These are phyloP conservation scores for Peromyscus maniculatus DNA, from an alignment of 2,113 vertebrate genomes.

Conservation along the genomic window DNA sequence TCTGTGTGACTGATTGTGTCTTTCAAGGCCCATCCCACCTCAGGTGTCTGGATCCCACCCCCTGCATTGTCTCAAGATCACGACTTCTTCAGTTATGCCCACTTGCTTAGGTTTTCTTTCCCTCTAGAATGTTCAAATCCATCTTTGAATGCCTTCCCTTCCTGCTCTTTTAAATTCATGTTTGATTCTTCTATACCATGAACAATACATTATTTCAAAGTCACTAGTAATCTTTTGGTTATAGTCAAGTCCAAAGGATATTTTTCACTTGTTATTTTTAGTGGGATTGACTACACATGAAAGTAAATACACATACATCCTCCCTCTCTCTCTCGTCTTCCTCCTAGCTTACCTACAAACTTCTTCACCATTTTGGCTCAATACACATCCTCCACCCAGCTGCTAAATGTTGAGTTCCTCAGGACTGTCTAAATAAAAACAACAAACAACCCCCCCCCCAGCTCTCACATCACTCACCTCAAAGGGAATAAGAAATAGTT, in stretches of 20 bases:
- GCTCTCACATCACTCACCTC: neutral
- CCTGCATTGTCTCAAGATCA: too few relatives aligned
- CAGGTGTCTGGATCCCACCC: neutral
- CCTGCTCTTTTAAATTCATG: neutral
- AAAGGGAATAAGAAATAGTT: neutral
- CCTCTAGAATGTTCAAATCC: neutral
- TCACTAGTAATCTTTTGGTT: neutral
- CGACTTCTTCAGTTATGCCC: neutral
- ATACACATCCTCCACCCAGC: neutral
- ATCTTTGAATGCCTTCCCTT: neutral
- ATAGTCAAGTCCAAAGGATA: neutral
- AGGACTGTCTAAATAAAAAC: neutral
- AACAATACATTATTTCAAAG: neutral
- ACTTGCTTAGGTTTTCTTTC: neutral
- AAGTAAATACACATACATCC: fast-evolving
- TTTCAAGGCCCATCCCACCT: neutral
- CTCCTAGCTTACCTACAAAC: neutral
- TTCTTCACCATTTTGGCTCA: neutral
- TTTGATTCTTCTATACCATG: neutral
- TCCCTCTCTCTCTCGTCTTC: neutral
- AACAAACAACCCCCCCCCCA: neutral
- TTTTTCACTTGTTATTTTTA: neutral
- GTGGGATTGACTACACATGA: neutral
- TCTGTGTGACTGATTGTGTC: neutral
- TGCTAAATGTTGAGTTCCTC: neutral